Conservation (phyloP, 53 echinoderm and acorn worm species). For the Apostichopus leukothele region DNA sequence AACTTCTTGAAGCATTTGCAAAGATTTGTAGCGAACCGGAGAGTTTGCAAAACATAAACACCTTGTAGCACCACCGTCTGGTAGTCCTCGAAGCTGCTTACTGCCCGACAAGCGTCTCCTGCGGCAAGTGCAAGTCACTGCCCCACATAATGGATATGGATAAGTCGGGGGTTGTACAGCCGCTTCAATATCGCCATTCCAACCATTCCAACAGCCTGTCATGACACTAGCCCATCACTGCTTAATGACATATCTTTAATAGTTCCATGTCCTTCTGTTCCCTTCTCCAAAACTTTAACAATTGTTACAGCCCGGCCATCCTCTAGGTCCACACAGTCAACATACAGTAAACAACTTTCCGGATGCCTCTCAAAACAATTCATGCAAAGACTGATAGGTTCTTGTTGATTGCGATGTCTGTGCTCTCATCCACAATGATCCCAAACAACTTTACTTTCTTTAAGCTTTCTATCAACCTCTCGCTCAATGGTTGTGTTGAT, state of each 20-base stretch:
- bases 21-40: background rate
- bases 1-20: too few relatives aligned
- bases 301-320: conserved; percentile 17
- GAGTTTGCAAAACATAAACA: background rate
- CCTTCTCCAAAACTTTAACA: background rate
- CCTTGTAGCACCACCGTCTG: background rate
- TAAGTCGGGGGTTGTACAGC: background rate
- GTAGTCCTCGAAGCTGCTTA: background rate
- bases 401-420: conserved; percentile 3
- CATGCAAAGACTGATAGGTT: background rate
- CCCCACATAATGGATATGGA: too few relatives aligned
- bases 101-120: background rate
- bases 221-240: conserved; percentile 4
- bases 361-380: background rate
- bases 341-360: background rate
- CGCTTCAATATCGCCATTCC: background rate
- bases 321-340: conserved; percentile 19
- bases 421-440: conserved; percentile 19
- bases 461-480: background rate
- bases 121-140: too few relatives aligned
- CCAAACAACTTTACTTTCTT: background rate
- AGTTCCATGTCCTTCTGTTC: background rate
- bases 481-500: background rate
- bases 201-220: background rate
- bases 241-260: background rate